Conservation (phyloP, 2,797 vertebrate genomes). For the Poeciliopsis infans region DNA sequence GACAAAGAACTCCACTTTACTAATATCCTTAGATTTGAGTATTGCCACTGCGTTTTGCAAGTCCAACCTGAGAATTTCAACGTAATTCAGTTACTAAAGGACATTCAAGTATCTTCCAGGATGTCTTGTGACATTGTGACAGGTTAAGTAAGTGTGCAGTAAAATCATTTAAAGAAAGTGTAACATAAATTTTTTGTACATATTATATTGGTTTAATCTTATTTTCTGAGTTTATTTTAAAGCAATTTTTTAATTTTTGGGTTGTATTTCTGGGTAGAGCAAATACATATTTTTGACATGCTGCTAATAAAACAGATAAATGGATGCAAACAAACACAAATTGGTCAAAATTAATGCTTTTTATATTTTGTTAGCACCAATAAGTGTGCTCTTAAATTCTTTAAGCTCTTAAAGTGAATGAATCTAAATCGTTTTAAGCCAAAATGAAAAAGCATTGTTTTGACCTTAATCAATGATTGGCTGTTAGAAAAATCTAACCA, state of each 20-base stretch:
- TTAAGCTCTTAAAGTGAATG: slow-evolving; percentile 5
- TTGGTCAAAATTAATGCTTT: slow-evolving; percentile 52
- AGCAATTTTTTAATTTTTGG: neutral
- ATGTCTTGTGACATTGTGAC: neutral
- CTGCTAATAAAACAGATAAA: slow-evolving; percentile 13
- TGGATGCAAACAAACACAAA: slow-evolving; percentile 18
- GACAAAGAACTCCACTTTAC: neutral
- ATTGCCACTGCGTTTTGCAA: neutral
- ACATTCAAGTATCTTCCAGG: neutral
- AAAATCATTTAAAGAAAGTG: neutral
- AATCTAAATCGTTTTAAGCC: neutral
- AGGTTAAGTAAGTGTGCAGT: neutral
- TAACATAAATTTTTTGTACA: neutral
- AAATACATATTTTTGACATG: slow-evolving; percentile 58
- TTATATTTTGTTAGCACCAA: slow-evolving; percentile 12
- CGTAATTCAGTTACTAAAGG: neutral
- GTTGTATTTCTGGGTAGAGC: slow-evolving; percentile 87
- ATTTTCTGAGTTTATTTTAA: neutral
- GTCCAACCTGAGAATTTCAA: neutral
- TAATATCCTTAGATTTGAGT: neutral
- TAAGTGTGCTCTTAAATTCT: neutral
- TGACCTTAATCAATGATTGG: slow-evolving; percentile 24
- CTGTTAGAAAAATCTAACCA: slow-evolving; percentile 8
- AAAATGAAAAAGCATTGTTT: slow-evolving; percentile 41
- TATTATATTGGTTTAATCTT: neutral